Evolutionary conservation across 1,140 invertebrate genomes (phyloP).

Genomic region (Rhyacophila brunnea): DNA sequence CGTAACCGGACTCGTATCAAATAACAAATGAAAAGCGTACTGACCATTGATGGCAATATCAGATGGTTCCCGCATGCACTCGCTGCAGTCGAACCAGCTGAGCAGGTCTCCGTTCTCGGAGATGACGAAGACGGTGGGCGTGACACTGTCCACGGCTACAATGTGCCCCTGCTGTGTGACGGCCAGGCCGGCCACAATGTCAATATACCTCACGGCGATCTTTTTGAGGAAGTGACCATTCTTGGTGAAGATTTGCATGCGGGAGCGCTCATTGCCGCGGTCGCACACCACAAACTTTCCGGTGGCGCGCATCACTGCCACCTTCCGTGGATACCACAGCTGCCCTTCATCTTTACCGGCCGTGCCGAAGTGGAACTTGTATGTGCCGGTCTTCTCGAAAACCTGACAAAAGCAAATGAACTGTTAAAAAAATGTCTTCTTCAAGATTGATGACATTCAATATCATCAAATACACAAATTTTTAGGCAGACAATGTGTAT

Average conservation of each 20-base stretch:
- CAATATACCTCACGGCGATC: slow-evolving; percentile 89
- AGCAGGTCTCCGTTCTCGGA: slow-evolving; percentile 86
- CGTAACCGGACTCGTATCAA: too few relatives aligned
- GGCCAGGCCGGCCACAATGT: slow-evolving; percentile 94
- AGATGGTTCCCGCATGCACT: slow-evolving; percentile 95
- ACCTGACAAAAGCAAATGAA: slow-evolving; percentile 58
- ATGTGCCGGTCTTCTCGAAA: slow-evolving; percentile 86
- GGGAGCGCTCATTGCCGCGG: slow-evolving; percentile 90
- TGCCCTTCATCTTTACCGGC: slow-evolving; percentile 94
- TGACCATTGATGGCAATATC: slow-evolving; percentile 91
- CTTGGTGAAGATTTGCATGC: slow-evolving; percentile 94
- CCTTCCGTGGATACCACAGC: slow-evolving; percentile 94
- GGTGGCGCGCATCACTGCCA: slow-evolving; percentile 84
- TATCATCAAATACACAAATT: too few relatives aligned
- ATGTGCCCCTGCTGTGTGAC: slow-evolving; percentile 89
- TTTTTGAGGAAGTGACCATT: slow-evolving; percentile 88
- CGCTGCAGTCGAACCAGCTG: slow-evolving; percentile 95
- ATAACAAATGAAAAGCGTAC: slow-evolving; percentile 19
- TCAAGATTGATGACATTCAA: too few relatives aligned
- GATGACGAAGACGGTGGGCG: slow-evolving; percentile 94
- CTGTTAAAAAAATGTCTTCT: too few relatives aligned
- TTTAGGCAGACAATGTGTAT: too few relatives aligned
- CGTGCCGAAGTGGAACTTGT: slow-evolving; percentile 87
- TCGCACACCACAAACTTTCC: slow-evolving; percentile 95
- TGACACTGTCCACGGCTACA: slow-evolving; percentile 95